Percentiles rank a stretch among this genome's conserved stretches.
phyloP scores from a whole-genome alignment of 2,113 vertebrate genomes.

The Aldabrachelys gigantea region DNA sequence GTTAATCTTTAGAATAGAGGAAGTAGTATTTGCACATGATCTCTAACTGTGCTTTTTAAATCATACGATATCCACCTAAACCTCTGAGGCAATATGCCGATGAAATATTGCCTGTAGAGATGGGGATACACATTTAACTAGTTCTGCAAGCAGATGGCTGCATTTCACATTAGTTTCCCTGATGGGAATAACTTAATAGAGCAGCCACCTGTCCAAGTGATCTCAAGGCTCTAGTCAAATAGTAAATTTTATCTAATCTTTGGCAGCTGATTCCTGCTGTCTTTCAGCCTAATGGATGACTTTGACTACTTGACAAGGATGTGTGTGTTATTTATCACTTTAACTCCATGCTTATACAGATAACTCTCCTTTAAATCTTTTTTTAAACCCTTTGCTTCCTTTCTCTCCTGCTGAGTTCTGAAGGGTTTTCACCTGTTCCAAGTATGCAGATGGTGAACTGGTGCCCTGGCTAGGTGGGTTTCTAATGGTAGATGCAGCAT shows the following conservation, averaged over 20 bases:
- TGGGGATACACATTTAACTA: slow-evolving; percentile 1
- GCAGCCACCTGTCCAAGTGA: slow-evolving; percentile 67
- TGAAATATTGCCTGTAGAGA: background rate
- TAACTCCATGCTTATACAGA: background rate
- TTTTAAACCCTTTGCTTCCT: background rate
- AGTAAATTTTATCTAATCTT: slow-evolving; percentile 45
- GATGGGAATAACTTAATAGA: slow-evolving; percentile 56
- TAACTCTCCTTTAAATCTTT: slow-evolving; percentile 15
- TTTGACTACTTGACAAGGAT: slow-evolving; percentile 8
- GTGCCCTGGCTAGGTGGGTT: background rate
- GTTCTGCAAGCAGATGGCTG: slow-evolving; percentile 64
- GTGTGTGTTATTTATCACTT: background rate
- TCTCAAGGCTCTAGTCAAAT: slow-evolving; percentile 57
- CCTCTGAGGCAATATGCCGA: background rate
- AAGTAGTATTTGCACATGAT: background rate
- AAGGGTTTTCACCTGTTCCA: background rate
- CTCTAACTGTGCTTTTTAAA: background rate
- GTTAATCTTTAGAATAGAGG: background rate
- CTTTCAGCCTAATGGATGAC: background rate
- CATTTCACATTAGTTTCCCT: slow-evolving; percentile 47
- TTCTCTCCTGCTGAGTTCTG: background rate
- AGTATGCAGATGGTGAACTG: rapidly evolving
- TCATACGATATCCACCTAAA: background rate
- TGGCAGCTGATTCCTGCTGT: slow-evolving; percentile 38
- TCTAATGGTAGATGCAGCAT: background rate